These are phyloP conservation scores for Nomada fucata DNA, from an alignment of 2,888 invertebrate genomes.

Conservation along the genomic window DNA sequence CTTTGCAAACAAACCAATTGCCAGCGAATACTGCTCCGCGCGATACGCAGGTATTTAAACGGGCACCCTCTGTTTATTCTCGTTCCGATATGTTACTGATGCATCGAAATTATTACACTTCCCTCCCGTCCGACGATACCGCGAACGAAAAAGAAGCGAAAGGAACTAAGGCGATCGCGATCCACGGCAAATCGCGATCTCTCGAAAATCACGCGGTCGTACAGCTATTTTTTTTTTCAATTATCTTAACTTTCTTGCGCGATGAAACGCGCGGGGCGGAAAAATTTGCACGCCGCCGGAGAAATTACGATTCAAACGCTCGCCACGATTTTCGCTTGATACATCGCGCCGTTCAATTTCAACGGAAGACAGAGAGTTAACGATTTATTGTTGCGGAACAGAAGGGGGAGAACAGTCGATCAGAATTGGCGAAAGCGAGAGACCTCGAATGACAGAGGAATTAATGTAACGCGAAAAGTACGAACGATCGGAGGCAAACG, in stretches of 20 bases:
- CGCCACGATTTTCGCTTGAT: neutral
- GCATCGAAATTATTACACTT: constrained; percentile 44
- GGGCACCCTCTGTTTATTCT: constrained; percentile 56
- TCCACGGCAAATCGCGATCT: neutral
- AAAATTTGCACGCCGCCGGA: too few relatives aligned
- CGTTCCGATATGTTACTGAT: constrained; percentile 12
- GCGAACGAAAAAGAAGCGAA: neutral
- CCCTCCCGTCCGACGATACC: neutral
- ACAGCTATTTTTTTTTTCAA: too few relatives aligned
- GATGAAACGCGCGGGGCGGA: neutral
- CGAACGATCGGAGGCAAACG: constrained; percentile 51
- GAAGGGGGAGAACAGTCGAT: constrained; percentile 5
- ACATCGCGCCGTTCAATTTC: neutral
- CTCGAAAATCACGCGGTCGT: neutral
- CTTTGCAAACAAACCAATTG: constrained; percentile 66
- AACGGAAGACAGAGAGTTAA: constrained; percentile 4
- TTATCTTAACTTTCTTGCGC: too few relatives aligned
- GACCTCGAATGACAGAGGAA: constrained; percentile 18
- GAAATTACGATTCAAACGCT: neutral
- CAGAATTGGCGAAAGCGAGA: constrained; percentile 20
- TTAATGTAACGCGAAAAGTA: constrained; percentile 28
- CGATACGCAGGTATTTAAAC: constrained; percentile 44
- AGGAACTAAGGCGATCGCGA: too few relatives aligned
- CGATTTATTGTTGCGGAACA: neutral
- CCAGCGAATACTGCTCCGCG: constrained; percentile 38